Evolutionary conservation across 1,140 invertebrate species (phyloP), one percentile per base, ranked within the genome.

Genomic region (Campoletis sonorensis): DNA sequence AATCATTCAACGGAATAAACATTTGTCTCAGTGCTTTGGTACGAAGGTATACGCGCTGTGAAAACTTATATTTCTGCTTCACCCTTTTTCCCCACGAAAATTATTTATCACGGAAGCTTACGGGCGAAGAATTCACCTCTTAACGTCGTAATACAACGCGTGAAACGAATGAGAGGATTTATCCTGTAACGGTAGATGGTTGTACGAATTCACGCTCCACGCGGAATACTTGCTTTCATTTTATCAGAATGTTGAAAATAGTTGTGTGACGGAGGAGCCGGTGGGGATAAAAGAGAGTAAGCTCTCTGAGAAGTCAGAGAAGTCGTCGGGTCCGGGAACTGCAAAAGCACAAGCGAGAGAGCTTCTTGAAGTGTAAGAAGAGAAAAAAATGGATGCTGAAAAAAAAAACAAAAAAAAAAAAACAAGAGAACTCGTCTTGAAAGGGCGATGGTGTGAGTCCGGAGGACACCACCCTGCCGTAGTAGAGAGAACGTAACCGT

Each of bases 221-320:
- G 77, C 80, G 40, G 11, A 45, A 45, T 45, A 81, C 80, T 85
- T 58, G 68, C 82, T 33, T 79, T 68, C 76, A 79, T 81, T 84
- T 77, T 51, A 67, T 68, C 33, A 7, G 54, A 71, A n/a, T 75
- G 82, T 80, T 82, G 80, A 79, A 82, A 85, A 85, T 84, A 80
- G 79, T 61, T 51, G 68, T 10, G 15, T 70, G 51, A 27, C 5
- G 72, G 49, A 80, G 80, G 81, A 80, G 2, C 15, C 10, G 49
- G 33, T 21, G 0, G 67, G 37, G n/a, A 45, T n/a, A n/a, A 51
- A 49, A 3, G 49, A 73, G 49, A 70, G 33, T 71, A 51, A 68
- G 73, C 37, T 70, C 33, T 81, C 51, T 61, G 21, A 61, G 54
- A 61, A 54, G 30, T 64, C 26, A 51, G 30, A 81, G 67, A 64